Percentiles rank a stretch among this genome's conserved stretches.
These are phyloP conservation scores for Calyptommatus sinebrachiatus DNA, from an alignment of 2,113 vertebrate species.

Conservation along the genomic window DNA sequence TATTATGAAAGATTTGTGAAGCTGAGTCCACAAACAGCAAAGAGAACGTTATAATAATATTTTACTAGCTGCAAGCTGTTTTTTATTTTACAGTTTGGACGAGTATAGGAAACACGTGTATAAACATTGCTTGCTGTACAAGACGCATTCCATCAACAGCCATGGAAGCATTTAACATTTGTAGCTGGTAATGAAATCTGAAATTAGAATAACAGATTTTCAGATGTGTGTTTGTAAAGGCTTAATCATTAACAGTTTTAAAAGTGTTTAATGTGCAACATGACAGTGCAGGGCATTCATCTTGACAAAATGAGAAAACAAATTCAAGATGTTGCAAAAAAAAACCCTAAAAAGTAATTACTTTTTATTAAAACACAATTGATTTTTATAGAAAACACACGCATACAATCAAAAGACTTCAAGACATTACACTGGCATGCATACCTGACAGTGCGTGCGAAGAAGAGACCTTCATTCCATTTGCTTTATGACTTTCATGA, in stretches of 20 bases:
- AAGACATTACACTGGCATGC: background rate
- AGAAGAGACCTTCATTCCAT: background rate
- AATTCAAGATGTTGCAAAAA: constrained; percentile 33
- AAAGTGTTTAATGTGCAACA: constrained; percentile 25
- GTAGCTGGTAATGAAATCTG: constrained; percentile 49
- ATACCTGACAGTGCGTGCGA: background rate
- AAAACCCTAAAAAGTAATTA: constrained; percentile 42
- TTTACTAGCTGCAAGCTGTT: constrained; percentile 54
- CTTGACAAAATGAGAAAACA: constrained; percentile 46
- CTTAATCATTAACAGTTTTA: constrained; percentile 28
- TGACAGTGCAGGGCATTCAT: constrained; percentile 36
- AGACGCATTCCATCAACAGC: constrained; percentile 53
- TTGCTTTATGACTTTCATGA: background rate
- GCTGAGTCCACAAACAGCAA: constrained; percentile 25
- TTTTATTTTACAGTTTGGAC: constrained; percentile 37
- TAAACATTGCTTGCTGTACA: constrained; percentile 46
- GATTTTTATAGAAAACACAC: constrained; percentile 39
- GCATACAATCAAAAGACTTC: background rate
- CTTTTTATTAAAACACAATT: constrained; percentile 53
- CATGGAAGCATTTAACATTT: constrained; percentile 53
- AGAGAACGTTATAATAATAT: constrained; percentile 48
- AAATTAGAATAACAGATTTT: constrained; percentile 54
- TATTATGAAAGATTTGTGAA: constrained; percentile 32
- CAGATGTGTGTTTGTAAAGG: constrained; percentile 29
- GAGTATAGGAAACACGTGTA: constrained; percentile 52